These are phyloP conservation scores for Callorhinus ursinus DNA, from an alignment of 2,113 vertebrate species.

Conservation along the genomic window DNA sequence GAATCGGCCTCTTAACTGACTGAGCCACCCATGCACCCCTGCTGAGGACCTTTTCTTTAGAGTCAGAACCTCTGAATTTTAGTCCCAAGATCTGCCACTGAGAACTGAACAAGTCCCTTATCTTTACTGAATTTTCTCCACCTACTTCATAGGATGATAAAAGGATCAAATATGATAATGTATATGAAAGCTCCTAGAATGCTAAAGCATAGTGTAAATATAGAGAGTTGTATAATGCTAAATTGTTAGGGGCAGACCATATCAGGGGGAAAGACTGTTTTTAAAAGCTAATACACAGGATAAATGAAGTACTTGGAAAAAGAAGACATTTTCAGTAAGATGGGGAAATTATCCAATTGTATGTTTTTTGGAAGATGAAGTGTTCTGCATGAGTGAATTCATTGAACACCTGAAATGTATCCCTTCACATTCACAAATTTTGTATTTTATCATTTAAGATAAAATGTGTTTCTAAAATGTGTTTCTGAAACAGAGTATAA, in stretches of 20 bases:
- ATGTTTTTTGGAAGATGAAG: slow-evolving; percentile 27
- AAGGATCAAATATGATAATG: neutral
- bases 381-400: neutral
- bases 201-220: neutral
- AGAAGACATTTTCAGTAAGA: neutral
- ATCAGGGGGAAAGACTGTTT: neutral
- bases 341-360: neutral
- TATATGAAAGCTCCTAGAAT: neutral
- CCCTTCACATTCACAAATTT: neutral
- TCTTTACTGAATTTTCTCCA: neutral
- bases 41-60: neutral
- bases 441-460: slow-evolving; percentile 31
- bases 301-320: neutral
- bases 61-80: neutral
- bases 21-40: neutral
- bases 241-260: neutral
- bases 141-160: neutral
- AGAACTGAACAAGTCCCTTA: neutral
- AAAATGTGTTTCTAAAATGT: neutral
- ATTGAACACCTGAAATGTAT: neutral
- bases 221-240: neutral
- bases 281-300: neutral
- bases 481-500: neutral
- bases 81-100: neutral
- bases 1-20: neutral